Percentiles rank a stretch among this genome's conserved stretches.
phyloP scores from a whole-genome alignment of 53 echinoderm and acorn worm genomes.

The Actinopyga echinites region DNA sequence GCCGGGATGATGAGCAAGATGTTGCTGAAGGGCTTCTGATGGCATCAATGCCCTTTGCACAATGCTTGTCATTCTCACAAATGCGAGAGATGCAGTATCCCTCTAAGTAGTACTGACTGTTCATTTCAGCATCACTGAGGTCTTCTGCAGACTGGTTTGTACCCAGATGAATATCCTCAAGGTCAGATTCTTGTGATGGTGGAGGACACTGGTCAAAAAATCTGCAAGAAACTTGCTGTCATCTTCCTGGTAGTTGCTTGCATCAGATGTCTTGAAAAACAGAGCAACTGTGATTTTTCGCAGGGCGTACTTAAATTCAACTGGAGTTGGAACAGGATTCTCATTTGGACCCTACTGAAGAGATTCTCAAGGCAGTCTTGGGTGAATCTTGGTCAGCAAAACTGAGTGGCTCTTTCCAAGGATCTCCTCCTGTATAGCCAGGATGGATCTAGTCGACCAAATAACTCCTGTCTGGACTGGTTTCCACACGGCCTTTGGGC shows the following conservation, averaged over 20 bases:
- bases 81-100: slow-evolving; percentile 40
- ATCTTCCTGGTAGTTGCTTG: slow-evolving; percentile 31
- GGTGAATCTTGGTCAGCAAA: slow-evolving; percentile 53
- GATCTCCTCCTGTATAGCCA: slow-evolving; percentile 54
- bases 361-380: slow-evolving; percentile 68
- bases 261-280: slow-evolving; percentile 34
- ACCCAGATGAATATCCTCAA: background rate
- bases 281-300: slow-evolving; percentile 60
- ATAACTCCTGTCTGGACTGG: slow-evolving; percentile 70
- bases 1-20: no score
- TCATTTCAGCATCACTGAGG: slow-evolving; percentile 2
- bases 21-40: background rate
- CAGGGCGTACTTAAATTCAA: slow-evolving; percentile 67
- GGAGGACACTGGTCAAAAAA: background rate
- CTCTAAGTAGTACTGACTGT: slow-evolving; percentile 13
- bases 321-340: slow-evolving; percentile 71
- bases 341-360: slow-evolving; percentile 46
- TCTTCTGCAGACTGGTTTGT: background rate
- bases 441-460: slow-evolving; percentile 54
- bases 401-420: slow-evolving; percentile 60
- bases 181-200: background rate
- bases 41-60: background rate
- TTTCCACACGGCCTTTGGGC: slow-evolving; percentile 63
- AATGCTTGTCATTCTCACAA: slow-evolving; percentile 9
- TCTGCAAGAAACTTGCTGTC: slow-evolving; percentile 28